phyloP scores from a whole-genome alignment of 1,140 invertebrate genomes.

The Drosophila triauraria region DNA sequence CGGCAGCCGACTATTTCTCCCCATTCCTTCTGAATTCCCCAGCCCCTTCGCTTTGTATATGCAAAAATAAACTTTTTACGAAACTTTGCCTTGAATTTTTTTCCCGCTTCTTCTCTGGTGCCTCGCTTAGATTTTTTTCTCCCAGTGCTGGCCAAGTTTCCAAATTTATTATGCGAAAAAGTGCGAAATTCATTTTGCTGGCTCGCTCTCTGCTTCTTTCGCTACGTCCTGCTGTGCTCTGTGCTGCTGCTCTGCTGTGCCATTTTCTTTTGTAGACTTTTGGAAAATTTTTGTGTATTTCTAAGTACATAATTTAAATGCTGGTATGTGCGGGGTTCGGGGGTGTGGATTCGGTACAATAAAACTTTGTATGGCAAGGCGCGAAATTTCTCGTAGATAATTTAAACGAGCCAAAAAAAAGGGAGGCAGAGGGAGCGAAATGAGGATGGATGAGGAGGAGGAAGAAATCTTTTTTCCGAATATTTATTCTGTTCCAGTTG shows the following conservation, averaged over 20 bases:
- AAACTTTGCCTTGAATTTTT: constrained; percentile 63
- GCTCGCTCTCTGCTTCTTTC: constrained; percentile 47
- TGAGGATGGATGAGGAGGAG: constrained; percentile 2
- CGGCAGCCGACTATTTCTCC: constrained; percentile 49
- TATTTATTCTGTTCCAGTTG: constrained; percentile 59
- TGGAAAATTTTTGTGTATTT: constrained; percentile 79
- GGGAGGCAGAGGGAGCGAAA: constrained; percentile 3
- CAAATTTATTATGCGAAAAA: constrained; percentile 85
- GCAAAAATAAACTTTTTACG: constrained; percentile 83
- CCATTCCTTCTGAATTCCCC: not conserved
- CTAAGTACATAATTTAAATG: constrained; percentile 84
- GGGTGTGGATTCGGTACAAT: constrained; percentile 56
- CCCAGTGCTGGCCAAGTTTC: constrained; percentile 75
- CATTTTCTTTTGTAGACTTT: constrained; percentile 82
- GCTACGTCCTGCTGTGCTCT: constrained; percentile 61
- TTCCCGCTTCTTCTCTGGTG: constrained; percentile 22
- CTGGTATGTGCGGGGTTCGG: constrained; percentile 47
- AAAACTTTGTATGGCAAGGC: constrained; percentile 79
- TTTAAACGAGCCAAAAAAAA: constrained; percentile 62
- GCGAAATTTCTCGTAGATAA: constrained; percentile 78
- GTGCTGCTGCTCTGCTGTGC: constrained; percentile 39
- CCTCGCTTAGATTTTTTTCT: constrained; percentile 52
- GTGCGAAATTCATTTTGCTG: constrained; percentile 85
- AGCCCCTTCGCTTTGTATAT: constrained; percentile 53
- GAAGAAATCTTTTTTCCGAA: constrained; percentile 56